These are phyloP conservation scores for Brachionus calyciflorus DNA, from an alignment of 1,140 invertebrate genomes.

Conservation along the genomic window DNA sequence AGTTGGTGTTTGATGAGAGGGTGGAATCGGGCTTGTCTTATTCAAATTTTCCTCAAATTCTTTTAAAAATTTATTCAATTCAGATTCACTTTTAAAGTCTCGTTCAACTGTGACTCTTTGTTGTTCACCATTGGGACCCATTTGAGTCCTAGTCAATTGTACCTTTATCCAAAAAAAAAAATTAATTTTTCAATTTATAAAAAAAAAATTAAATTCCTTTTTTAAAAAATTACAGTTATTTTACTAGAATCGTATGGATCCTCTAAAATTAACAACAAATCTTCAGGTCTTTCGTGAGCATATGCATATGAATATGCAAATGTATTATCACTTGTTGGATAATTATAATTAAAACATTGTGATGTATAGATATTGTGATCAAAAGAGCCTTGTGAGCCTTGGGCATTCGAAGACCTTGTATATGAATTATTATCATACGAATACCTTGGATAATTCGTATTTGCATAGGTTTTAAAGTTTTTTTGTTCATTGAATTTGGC, in stretches of 20 bases:
- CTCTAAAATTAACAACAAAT: slow-evolving; percentile 32
- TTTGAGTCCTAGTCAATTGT: slow-evolving; percentile 41
- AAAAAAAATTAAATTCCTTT: neutral
- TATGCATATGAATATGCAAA: slow-evolving; percentile 9
- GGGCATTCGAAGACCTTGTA: neutral
- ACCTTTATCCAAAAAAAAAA: slow-evolving; percentile 4
- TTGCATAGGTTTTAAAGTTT: neutral
- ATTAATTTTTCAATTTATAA: neutral
- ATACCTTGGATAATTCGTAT: neutral
- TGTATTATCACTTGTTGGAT: neutral
- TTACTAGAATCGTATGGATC: slow-evolving; percentile 40
- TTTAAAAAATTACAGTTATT: slow-evolving; percentile 16
- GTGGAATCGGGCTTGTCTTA: neutral
- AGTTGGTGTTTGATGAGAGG: neutral
- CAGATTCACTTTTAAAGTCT: slow-evolving; percentile 41
- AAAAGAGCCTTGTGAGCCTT: too few relatives aligned
- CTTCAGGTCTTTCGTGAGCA: slow-evolving; percentile 27
- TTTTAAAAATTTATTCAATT: slow-evolving; percentile 42
- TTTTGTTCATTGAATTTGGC: neutral
- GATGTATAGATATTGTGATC: slow-evolving; percentile 30
- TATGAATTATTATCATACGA: neutral
- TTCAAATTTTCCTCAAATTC: slow-evolving; percentile 39
- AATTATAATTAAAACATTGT: slow-evolving; percentile 19
- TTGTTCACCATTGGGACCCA: slow-evolving; percentile 43
- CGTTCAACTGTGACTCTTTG: slow-evolving; percentile 44